Conservation (phyloP, 2,888 invertebrate genomes). For the Cephus spinipes region DNA sequence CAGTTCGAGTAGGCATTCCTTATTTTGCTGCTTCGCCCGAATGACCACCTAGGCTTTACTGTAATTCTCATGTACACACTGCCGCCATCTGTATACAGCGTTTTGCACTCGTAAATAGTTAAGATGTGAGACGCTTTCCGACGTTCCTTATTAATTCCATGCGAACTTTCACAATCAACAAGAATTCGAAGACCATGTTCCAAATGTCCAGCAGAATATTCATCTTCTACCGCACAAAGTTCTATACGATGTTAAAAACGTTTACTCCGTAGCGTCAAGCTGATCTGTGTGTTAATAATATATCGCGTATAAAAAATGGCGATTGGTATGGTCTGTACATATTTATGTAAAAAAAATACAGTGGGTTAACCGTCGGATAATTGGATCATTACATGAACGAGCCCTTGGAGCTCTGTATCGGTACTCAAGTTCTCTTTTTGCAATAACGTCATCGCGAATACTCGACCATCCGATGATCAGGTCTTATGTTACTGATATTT, state of each 20-base stretch:
- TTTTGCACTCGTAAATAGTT: neutral
- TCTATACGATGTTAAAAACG: neutral
- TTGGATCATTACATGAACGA: neutral
- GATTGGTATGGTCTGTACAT: neutral
- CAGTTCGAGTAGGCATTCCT: slow-evolving; percentile 3
- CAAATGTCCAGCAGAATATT: neutral
- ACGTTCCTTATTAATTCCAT: neutral
- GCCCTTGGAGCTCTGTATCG: neutral
- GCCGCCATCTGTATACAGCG: neutral
- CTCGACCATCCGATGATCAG: neutral
- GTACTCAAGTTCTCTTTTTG: neutral
- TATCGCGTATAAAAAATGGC: neutral
- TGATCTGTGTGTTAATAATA: neutral
- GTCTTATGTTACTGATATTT: neutral
- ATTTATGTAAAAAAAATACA: neutral
- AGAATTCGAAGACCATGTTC: neutral
- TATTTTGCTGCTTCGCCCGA: slow-evolving; percentile 1
- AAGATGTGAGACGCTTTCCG: neutral
- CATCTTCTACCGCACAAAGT: neutral
- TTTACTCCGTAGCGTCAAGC: neutral
- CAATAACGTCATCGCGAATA: neutral
- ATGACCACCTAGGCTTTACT: neutral
- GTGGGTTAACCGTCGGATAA: neutral
- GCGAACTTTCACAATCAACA: neutral
- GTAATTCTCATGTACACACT: neutral